phyloP scores from a whole-genome alignment of 2,113 vertebrate genomes.

The Cyanoderma ruficeps region DNA sequence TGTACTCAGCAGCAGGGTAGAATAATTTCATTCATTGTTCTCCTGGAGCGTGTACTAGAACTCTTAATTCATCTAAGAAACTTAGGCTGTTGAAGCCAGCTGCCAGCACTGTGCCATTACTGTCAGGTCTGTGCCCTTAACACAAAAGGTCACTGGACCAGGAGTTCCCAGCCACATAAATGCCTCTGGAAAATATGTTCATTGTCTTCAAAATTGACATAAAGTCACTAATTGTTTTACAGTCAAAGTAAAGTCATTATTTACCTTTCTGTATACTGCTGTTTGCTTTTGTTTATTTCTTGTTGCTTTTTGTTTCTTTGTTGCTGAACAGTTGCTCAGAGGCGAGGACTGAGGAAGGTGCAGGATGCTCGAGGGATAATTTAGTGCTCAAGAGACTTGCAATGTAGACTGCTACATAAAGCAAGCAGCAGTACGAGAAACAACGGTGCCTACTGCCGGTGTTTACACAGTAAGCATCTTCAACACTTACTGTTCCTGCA shows the following conservation, averaged over 20 bases:
- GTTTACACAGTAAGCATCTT: background rate
- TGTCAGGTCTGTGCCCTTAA: background rate
- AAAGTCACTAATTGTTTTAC: background rate
- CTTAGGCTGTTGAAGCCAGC: background rate
- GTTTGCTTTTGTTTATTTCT: background rate
- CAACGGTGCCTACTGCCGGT: background rate
- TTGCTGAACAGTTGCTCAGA: background rate
- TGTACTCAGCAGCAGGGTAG: background rate
- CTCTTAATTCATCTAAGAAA: background rate
- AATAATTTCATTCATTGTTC: constrained; percentile 1
- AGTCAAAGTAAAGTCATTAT: background rate
- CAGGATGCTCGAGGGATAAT: background rate
- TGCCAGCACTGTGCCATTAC: background rate
- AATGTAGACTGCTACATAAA: background rate
- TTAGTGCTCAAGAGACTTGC: background rate
- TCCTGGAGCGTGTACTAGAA: background rate
- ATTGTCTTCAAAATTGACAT: background rate
- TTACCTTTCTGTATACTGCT: background rate
- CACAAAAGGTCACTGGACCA: background rate
- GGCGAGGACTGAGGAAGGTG: background rate
- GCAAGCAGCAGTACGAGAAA: background rate
- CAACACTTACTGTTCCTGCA: background rate
- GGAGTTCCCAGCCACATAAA: background rate
- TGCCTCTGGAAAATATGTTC: background rate
- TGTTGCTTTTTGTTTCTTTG: background rate